Evolutionary conservation across 2,113 vertebrate species (phyloP).

Genomic region (Lepisosteus osseus): DNA sequence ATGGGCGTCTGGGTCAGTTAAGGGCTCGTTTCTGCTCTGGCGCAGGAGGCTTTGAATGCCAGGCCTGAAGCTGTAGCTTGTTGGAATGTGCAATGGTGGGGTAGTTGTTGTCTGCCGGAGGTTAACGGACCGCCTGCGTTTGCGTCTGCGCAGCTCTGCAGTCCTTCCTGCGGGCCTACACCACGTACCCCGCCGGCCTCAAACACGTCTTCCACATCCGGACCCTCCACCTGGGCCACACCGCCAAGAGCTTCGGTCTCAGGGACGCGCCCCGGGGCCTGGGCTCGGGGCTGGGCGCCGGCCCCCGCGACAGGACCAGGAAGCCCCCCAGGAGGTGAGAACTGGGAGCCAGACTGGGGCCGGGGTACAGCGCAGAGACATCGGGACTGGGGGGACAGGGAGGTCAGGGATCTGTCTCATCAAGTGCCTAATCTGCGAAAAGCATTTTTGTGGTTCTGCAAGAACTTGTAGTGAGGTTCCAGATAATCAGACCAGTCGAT

Average conservation of each 20-base stretch:
- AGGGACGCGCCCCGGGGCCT: constrained; percentile 85
- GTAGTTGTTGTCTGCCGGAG: too few relatives aligned
- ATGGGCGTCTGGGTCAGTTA: too few relatives aligned
- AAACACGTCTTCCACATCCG: constrained; percentile 89
- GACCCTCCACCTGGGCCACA: constrained; percentile 74
- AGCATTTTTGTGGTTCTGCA: too few relatives aligned
- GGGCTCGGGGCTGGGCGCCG: constrained; percentile 17
- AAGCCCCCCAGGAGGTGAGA: constrained; percentile 51
- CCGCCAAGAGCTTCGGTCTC: constrained; percentile 91
- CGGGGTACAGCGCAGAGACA: not conserved
- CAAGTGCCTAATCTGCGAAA: too few relatives aligned
- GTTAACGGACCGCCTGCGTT: too few relatives aligned
- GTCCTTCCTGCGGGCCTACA: constrained; percentile 70
- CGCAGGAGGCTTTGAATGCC: too few relatives aligned
- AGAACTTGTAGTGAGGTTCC: too few relatives aligned
- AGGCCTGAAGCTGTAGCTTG: too few relatives aligned
- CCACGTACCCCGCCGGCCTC: constrained; percentile 72
- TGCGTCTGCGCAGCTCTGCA: constrained; percentile 57
- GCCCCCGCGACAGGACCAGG: constrained; percentile 46
- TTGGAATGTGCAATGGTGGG: too few relatives aligned
- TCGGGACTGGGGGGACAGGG: not conserved
- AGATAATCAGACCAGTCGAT: too few relatives aligned
- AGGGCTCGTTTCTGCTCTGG: too few relatives aligned
- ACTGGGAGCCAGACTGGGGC: not conserved
- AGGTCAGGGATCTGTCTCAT: too few relatives aligned